These are phyloP conservation scores for Diachrysia chrysitis DNA, from an alignment of 2,888 invertebrate genomes.

Conservation along the genomic window DNA sequence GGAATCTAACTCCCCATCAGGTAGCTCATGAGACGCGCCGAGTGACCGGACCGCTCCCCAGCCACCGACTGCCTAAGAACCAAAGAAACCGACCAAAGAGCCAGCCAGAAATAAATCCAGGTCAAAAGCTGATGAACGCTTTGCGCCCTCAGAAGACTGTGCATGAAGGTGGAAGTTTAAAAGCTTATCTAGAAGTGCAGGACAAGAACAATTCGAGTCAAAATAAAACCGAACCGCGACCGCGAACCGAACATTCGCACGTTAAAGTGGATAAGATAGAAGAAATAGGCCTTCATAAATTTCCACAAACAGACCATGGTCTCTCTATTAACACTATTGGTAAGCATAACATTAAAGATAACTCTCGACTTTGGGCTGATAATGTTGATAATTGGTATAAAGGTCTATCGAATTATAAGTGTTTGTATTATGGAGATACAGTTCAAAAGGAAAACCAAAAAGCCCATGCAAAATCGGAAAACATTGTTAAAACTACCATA, in stretches of 20 bases:
- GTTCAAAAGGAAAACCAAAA: slow-evolving; percentile 12
- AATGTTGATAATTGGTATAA: slow-evolving; percentile 59
- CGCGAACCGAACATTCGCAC: slow-evolving; percentile 41
- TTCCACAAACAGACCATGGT: neutral
- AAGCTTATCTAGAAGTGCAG: neutral
- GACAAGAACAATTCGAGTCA: slow-evolving; percentile 11
- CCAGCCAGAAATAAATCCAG: slow-evolving; percentile 16
- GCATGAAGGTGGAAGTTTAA: slow-evolving; percentile 58
- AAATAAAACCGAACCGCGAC: slow-evolving; percentile 61
- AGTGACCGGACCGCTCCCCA: neutral
- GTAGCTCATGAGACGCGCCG: slow-evolving; percentile 53
- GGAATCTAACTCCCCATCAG: slow-evolving; percentile 55
- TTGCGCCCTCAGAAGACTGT: slow-evolving; percentile 45
- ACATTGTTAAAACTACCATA: slow-evolving; percentile 9
- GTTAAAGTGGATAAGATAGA: neutral
- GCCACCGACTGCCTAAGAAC: slow-evolving; percentile 1
- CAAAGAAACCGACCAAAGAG: slow-evolving; percentile 19
- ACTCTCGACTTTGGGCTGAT: slow-evolving; percentile 40
- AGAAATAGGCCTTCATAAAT: neutral
- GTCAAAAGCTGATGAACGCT: slow-evolving; percentile 65
- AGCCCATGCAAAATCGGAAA: slow-evolving; percentile 10
- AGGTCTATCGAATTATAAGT: slow-evolving; percentile 39
- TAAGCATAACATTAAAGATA: slow-evolving; percentile 14
- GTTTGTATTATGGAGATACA: slow-evolving; percentile 15
- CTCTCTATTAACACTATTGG: slow-evolving; percentile 5